Conservation (phyloP, 2,113 vertebrate genomes). For the Melanotaenia duboulayi region DNA sequence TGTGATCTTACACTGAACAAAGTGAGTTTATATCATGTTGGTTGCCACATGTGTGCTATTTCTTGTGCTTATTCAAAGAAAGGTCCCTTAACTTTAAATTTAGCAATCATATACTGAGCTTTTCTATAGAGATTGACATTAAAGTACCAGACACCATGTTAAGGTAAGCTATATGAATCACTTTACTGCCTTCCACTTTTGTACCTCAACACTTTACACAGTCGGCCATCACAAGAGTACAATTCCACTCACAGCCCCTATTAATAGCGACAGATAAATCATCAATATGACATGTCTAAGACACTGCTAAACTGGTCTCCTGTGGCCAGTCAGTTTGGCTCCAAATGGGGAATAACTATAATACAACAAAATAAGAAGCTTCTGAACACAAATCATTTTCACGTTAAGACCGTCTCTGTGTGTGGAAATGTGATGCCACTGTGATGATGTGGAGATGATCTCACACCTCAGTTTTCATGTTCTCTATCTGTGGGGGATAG, state of each 20-base stretch:
- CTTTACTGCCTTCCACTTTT: conserved; percentile 34
- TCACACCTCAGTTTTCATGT: conserved; percentile 27
- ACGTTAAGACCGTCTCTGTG: conserved; percentile 36
- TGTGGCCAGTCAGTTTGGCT: conserved; percentile 18
- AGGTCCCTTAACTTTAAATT: not conserved
- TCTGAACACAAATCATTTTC: conserved; percentile 28
- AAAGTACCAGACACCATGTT: conserved; percentile 2
- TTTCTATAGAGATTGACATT: not conserved
- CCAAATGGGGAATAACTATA: not conserved
- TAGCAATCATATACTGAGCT: not conserved
- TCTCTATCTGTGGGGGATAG: conserved; percentile 1
- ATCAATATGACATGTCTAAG: conserved; percentile 55
- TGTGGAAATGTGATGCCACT: conserved; percentile 21
- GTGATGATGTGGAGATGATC: conserved; percentile 8
- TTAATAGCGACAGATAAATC: conserved; percentile 69
- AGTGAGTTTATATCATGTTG: no score
- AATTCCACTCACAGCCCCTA: conserved; percentile 63
- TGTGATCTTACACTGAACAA: no score
- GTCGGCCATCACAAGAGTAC: conserved; percentile 55
- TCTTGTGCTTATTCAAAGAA: no score
- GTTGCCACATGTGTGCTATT: no score
- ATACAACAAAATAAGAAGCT: not conserved
- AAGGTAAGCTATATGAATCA: conserved; percentile 37
- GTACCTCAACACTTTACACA: conserved; percentile 44
- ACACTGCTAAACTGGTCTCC: conserved; percentile 56